Evolutionary conservation across 2,888 invertebrate genomes (phyloP), one percentile per base, ranked within the genome.

Genomic region (Parnassius glacialis): DNA sequence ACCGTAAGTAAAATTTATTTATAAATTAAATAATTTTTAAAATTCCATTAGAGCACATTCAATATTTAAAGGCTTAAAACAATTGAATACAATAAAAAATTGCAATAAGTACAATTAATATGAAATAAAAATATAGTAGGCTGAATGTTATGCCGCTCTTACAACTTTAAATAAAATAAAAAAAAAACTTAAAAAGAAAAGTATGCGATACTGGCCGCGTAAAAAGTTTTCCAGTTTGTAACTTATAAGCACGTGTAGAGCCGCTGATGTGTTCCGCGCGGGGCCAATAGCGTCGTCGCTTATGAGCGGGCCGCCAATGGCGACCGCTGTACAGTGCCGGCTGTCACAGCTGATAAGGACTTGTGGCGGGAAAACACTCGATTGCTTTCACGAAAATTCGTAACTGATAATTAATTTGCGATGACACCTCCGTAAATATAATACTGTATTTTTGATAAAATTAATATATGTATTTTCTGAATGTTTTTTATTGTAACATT

Each of bases 181-280:
- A 13, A 48, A 48, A 48, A 13, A 13, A 48, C 43, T 12, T 16
- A 50, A 9, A 56, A 25, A 10, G 12, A 3, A 45, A 16, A n/a
- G 47, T 13, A 0, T 41, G 16, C 44, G 20, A 41, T 45, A 55
- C 51, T 34, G 48, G 48, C 42, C 64, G 65, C 80, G 80, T 70
- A 74, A 83, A 87, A 89, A 88, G 85, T 89, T 89, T 79, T 69
- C 69, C 76, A 75, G 10, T 62, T 65, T 72, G 84, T 85, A 90
- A 90, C 90, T 91, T 86, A 90, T 90, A 73, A 91, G 90, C 90
- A 91, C 88, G 89, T 90, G 90, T 83, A 70, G 66, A 72, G 83
- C 88, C 90, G 89, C 90, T 91, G 76, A 90, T 90, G 83, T 87
- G 89, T 77, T 72, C 80, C 80, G 68, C 65, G 71, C 69, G 72